phyloP scores from a whole-genome alignment of 2,888 invertebrate species.

The Ellobium chinense region DNA sequence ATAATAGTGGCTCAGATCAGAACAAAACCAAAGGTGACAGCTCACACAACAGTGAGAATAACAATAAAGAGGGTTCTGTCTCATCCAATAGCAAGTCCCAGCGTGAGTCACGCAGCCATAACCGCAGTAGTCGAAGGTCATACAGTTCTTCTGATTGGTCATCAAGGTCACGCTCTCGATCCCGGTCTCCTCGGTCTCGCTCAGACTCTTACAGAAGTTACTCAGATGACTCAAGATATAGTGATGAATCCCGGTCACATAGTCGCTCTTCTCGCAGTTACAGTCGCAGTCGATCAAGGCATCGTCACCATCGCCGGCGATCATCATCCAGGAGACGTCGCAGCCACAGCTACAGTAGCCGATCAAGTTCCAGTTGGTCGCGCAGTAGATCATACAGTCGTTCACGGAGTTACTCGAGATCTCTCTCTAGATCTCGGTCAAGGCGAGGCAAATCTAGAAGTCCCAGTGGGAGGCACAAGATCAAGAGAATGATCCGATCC shows the following conservation, averaged over 20 bases:
- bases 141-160: conserved; percentile 56
- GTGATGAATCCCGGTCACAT: conserved; percentile 63
- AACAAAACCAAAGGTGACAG: conserved; percentile 45
- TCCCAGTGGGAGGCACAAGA: conserved; percentile 26
- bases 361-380: conserved; percentile 62
- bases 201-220: conserved; percentile 53
- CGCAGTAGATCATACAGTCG: conserved; percentile 58
- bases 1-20: conserved; percentile 40
- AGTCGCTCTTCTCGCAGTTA: conserved; percentile 61
- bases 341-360: conserved; percentile 59
- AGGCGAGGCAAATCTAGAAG: conserved; percentile 60
- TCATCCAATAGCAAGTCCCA: conserved; percentile 17
- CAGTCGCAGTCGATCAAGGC: conserved; percentile 63
- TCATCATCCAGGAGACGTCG: conserved; percentile 52
- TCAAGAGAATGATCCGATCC: conserved; percentile 45
- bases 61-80: conserved; percentile 35
- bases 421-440: conserved; percentile 51
- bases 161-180: conserved; percentile 63
- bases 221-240: conserved; percentile 58
- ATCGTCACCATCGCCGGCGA: conserved; percentile 43
- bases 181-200: conserved; percentile 57
- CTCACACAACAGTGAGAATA: conserved; percentile 47
- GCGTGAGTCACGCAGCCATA: conserved; percentile 16
- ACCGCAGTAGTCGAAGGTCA: conserved; percentile 50
- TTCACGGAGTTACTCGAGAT: conserved; percentile 59